Percentiles rank a stretch among this genome's conserved stretches.
phyloP scores from a whole-genome alignment of 2,113 vertebrate species.

The Nibea coibor region DNA sequence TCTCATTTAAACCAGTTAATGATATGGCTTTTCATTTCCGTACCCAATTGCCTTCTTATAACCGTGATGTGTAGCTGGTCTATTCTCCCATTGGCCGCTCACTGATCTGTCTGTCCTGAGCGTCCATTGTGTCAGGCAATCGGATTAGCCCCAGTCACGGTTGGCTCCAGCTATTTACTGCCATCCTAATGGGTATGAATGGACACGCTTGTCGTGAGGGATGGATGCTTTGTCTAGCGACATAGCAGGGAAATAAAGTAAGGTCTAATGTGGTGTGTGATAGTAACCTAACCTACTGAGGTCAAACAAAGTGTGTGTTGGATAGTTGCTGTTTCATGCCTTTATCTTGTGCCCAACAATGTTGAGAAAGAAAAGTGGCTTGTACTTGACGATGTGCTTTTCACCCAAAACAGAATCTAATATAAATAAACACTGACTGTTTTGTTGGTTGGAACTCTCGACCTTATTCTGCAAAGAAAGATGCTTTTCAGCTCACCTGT shows the following conservation, averaged over 20 bases:
- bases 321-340: conserved; percentile 13
- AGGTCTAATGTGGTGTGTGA: conserved; percentile 55
- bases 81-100: conserved; percentile 57
- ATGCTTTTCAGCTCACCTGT: neutral
- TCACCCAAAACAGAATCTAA: neutral
- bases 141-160: conserved; percentile 78
- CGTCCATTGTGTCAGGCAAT: conserved; percentile 80
- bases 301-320: conserved; percentile 63
- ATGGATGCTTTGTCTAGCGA: conserved; percentile 55
- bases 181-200: conserved; percentile 76
- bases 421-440: neutral
- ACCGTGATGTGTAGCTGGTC: conserved; percentile 61
- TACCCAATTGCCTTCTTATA: conserved; percentile 46
- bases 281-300: conserved; percentile 52
- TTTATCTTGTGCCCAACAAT: neutral
- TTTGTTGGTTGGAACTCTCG: neutral
- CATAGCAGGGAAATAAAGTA: conserved; percentile 57
- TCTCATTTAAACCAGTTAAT: conserved; percentile 72
- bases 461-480: neutral
- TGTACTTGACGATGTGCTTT: neutral
- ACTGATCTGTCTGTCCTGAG: conserved; percentile 65
- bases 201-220: conserved; percentile 66
- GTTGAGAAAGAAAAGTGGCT: conserved; percentile 2
- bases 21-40: conserved; percentile 76
- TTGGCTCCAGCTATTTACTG: conserved; percentile 73